phyloP scores from a whole-genome alignment of 2,113 vertebrate species.

The Gyps fulvus region DNA sequence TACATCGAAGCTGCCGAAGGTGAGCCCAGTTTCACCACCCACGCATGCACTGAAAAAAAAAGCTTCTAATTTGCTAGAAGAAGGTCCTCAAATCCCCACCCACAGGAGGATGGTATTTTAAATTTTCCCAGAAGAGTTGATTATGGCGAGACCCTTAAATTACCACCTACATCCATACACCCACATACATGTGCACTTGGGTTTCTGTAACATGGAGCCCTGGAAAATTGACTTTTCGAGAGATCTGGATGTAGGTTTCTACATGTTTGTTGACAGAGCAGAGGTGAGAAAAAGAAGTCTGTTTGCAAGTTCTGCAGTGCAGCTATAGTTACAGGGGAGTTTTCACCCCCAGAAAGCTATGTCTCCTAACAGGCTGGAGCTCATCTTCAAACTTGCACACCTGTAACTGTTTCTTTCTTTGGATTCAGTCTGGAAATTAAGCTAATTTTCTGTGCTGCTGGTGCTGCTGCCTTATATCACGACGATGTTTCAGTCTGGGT shows the following conservation, averaged over 20 bases:
- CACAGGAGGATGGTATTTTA: conserved; percentile 54
- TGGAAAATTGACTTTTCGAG: background rate
- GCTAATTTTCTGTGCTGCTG: background rate
- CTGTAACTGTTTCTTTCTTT: background rate
- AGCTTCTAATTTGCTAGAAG: conserved; percentile 42
- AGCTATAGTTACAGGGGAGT: background rate
- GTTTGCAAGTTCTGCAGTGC: background rate
- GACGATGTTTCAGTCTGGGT: background rate
- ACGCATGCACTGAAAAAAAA: background rate
- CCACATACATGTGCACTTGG: conserved; percentile 2
- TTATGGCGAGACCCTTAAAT: conserved; percentile 56
- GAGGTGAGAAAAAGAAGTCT: background rate
- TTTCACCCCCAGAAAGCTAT: background rate
- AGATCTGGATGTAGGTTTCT: background rate
- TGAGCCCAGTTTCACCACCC: conserved; percentile 63
- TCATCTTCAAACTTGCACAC: background rate
- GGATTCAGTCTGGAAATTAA: background rate
- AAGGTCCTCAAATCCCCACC: conserved; percentile 62
- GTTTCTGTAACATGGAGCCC: background rate
- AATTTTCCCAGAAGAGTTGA: conserved; percentile 35
- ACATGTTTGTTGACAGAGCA: background rate
- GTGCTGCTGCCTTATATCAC: background rate
- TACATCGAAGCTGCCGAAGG: conserved; percentile 46
- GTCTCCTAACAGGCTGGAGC: background rate
- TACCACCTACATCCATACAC: conserved; percentile 35